Evolutionary conservation across 2,797 vertebrate species (phyloP).

Genomic region (Oreonectes daqikongensis): DNA sequence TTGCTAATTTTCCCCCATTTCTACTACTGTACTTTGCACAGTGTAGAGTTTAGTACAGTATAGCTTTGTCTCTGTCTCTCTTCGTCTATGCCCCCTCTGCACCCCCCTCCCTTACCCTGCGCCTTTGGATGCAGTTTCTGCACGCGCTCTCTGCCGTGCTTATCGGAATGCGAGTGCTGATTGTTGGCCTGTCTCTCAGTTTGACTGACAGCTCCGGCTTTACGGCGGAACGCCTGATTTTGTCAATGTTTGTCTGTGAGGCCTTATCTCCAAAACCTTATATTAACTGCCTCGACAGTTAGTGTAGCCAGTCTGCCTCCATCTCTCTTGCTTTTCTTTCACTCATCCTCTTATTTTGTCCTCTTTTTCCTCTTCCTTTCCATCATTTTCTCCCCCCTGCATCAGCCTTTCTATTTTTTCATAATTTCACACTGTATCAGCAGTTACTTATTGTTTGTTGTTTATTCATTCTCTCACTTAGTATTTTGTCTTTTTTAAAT

Average conservation of each 20-base stretch:
- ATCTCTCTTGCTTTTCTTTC: slow-evolving; percentile 65
- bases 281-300: slow-evolving; percentile 82
- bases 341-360: slow-evolving; percentile 50
- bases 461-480: background rate
- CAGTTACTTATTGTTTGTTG: background rate
- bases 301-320: slow-evolving; percentile 78
- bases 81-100: slow-evolving; percentile 18
- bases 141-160: slow-evolving; percentile 77
- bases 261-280: slow-evolving; percentile 81
- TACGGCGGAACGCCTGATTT: slow-evolving; percentile 80
- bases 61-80: slow-evolving; percentile 2
- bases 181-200: slow-evolving; percentile 82
- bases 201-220: slow-evolving; percentile 79
- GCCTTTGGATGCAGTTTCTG: slow-evolving; percentile 77
- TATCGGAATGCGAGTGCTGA: slow-evolving; percentile 79
- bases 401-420: slow-evolving; percentile 47
- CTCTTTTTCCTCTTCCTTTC: slow-evolving; percentile 53
- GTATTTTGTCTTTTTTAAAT: background rate
- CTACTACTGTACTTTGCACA: slow-evolving; percentile 43
- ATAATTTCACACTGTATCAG: slow-evolving; percentile 2
- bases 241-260: slow-evolving; percentile 82
- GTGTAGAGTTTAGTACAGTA: slow-evolving; percentile 49
- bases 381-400: slow-evolving; percentile 41
- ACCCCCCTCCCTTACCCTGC: slow-evolving; percentile 61
- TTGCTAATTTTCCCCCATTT: slow-evolving; percentile 43